Base-by-base conservation (phyloP, 2,888 invertebrate species). In the Podabrus alpinus region DNA sequence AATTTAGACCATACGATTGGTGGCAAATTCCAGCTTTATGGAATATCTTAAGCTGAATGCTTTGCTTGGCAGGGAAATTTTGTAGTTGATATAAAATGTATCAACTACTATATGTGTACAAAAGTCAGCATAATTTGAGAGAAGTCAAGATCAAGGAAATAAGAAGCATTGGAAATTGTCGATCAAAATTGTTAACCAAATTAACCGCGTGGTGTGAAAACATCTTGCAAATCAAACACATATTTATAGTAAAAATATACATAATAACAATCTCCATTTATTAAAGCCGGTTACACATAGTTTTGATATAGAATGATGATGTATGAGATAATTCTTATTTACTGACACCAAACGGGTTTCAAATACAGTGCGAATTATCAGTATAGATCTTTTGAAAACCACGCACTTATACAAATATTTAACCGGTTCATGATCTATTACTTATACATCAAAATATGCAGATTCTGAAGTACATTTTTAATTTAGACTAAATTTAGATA, bases 281-380 rank as follows among this genome's bases (percentile, higher is more conserved):
- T 21, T 25, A 68, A 59, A 25, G 73, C 69, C 16, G 16, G 59
- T 69, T 59, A 69, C 21, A 45, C 16, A 25, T 21, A 59, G 68
- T 61, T 29, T 61, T 45, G 70, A 70, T 64, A 70, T 60, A 17
- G 29, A 61, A 66, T 45, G n/a, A 72, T 68, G 68, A 68, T 68
- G 62, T 66, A 73, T 73, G 72, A 59, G 68, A 68, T 68, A 25
- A 64, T 45, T 73, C 68, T 15, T 24, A 73, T 64, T 68, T 64
- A 24, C 61, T 45, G 64, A 68, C 72, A 68, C 68, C 68, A 66
- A 73, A 73, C 72, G 69, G 59, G 64, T 73, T 68, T 60, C 29
- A 68, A 73, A 68, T 68, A 68, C 72, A 66, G 64, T 16, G 62
- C 15, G n/a, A 15, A 71, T 71, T 71, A 64, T 29, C 21, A 64